These are phyloP conservation scores for Blastobasis adustella DNA, from an alignment of 2,888 invertebrate species.

Conservation along the genomic window DNA sequence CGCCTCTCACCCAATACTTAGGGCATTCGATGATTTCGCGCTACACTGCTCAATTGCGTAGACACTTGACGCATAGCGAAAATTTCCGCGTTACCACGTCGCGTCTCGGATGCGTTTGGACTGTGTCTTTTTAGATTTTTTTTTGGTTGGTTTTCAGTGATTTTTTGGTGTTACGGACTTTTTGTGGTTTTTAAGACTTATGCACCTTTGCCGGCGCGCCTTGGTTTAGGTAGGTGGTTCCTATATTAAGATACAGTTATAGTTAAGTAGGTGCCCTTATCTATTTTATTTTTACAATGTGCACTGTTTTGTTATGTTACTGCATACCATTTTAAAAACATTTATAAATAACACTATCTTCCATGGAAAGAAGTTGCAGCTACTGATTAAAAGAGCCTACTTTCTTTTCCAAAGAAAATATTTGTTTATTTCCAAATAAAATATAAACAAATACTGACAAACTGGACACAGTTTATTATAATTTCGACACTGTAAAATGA, in stretches of 20 bases:
- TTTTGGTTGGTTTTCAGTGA: slow-evolving; percentile 36
- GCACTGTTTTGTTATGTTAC: no score
- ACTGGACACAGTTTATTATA: no score
- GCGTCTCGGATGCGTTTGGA: slow-evolving; percentile 37
- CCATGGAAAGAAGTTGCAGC: no score
- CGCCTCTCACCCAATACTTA: slow-evolving; percentile 55
- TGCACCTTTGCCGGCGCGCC: slow-evolving; percentile 12
- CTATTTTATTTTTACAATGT: neutral
- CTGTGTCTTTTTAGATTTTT: slow-evolving; percentile 42
- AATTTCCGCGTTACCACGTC: slow-evolving; percentile 31
- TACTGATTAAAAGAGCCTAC: no score
- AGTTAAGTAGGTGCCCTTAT: neutral
- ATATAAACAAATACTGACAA: no score
- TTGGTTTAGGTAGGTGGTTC: slow-evolving; percentile 25
- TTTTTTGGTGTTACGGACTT: slow-evolving; percentile 34
- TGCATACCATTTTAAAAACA: no score
- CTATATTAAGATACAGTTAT: neutral
- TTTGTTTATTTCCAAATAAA: no score
- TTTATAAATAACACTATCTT: no score
- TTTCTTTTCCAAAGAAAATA: no score
- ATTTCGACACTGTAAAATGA: no score
- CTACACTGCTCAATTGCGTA: slow-evolving; percentile 53
- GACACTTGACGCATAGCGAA: slow-evolving; percentile 68
- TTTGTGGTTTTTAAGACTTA: slow-evolving; percentile 12
- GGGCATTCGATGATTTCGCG: slow-evolving; percentile 69